Base-by-base conservation (phyloP, 2,888 invertebrate genomes). In the Scaptomyza parva region DNA sequence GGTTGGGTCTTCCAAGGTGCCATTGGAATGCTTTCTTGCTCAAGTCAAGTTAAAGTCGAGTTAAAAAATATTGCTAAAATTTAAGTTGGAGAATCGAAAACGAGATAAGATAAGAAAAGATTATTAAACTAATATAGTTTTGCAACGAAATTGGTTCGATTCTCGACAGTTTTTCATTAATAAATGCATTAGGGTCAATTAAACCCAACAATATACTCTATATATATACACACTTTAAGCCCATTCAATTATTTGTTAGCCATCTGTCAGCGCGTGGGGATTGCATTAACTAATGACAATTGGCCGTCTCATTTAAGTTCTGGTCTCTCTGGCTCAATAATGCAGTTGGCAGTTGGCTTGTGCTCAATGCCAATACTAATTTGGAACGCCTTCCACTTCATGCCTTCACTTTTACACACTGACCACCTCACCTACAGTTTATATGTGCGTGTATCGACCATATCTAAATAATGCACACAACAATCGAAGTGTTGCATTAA, bases 221-320 rank as follows among this genome's bases (percentile, higher is more conserved):
- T n/a, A n/a, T n/a, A 35, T 14, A 6, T 26, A n/a, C 35, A 40
- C 51, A 41, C 53, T 43, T 48, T 33, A 63, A 60, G 18, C 37
- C 48, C 22, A 41, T 57, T 68, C 43, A 70, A 66, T 66, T 54
- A 50, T 54, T 54, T 50, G 43, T 50, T 14, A 28, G 39, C 7
- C 14, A 35, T n/a, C n/a, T 35, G 33, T 0, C 28, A 2, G 28
- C 28, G 6, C n/a, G 7, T 6, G 12, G n/a, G 30, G n/a, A n/a
- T n/a, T 5, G 5, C 30, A 33, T 33, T 7, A 30, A 3, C 28
- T 28, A 8, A 7, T 9, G 2, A 11, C 28, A 11, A 30, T 30
- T 14, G 7, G 9, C 14, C 1, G 9, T 35, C n/a, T 12, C 12
- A 33, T 12, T 33, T 7, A 3, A 35, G 14, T 35, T 35, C n/a